Conservation (phyloP, 2,113 vertebrate species). For the Philantomba maxwellii region DNA sequence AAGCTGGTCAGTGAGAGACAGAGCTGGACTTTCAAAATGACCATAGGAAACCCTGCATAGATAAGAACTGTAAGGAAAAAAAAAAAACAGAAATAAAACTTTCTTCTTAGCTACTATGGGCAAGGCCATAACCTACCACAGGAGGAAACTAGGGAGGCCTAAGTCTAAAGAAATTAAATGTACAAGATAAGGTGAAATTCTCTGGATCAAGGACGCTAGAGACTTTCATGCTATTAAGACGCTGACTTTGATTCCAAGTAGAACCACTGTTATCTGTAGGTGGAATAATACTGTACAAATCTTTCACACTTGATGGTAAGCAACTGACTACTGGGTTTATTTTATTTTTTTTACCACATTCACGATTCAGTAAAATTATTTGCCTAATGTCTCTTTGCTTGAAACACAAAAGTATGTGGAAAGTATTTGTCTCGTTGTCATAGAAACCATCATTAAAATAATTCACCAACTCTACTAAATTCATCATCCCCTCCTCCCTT, state of each 20-base stretch:
- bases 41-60: neutral
- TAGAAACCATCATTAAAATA: conserved; percentile 80
- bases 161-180: neutral
- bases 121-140: neutral
- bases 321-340: neutral
- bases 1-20: neutral
- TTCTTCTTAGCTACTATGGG: neutral
- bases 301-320: neutral
- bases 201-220: neutral
- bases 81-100: neutral
- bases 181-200: neutral
- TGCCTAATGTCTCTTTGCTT: conserved; percentile 67
- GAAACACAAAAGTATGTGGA: conserved; percentile 73
- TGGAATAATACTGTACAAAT: neutral
- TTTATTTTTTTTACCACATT: neutral
- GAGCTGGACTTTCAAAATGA: neutral
- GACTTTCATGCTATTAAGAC: neutral
- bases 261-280: neutral
- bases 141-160: neutral
- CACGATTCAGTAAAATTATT: conserved; percentile 64
- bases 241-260: neutral
- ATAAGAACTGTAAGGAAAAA: neutral
- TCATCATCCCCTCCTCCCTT: conserved; percentile 61
- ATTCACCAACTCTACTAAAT: conserved; percentile 77
- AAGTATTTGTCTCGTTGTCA: conserved; percentile 74